A percentile compares a stretch with the other conserved stretches of the same genome.
Evolutionary conservation across 2,797 vertebrate species (phyloP).

Genomic region (Diceros bicornis): DNA sequence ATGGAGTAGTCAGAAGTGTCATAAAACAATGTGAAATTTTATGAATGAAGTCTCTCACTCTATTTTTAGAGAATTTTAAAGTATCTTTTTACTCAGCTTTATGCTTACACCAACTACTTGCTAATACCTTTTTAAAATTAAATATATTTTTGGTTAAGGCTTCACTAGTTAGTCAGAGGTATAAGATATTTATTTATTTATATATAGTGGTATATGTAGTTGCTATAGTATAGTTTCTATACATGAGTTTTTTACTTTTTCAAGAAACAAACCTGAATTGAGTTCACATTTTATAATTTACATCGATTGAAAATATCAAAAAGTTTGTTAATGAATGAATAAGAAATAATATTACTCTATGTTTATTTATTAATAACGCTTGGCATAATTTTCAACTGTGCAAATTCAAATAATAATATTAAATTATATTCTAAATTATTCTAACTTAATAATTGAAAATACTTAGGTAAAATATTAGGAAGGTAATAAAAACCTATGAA

Average conservation of each 20-base stretch:
- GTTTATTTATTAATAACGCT: not conserved
- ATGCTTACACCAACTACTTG: not conserved
- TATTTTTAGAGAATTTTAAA: not conserved
- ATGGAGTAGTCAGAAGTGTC: not conserved
- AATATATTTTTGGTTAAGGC: not conserved
- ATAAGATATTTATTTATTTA: not conserved
- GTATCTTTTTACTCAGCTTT: not conserved
- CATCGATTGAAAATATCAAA: not conserved
- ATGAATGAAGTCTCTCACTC: not conserved
- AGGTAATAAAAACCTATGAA: not conserved
- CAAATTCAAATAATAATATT: conserved; percentile 32
- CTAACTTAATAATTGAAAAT: not conserved
- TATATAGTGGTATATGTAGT: no score
- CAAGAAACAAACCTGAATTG: not conserved
- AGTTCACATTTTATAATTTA: not conserved
- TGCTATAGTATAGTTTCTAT: not conserved
- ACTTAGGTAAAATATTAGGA: conserved; percentile 24
- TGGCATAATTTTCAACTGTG: not conserved
- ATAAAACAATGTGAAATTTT: not conserved
- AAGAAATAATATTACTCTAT: not conserved
- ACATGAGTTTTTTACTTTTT: not conserved
- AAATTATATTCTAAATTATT: not conserved
- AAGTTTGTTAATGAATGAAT: not conserved
- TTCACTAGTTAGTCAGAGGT: not conserved
- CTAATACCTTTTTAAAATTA: not conserved